These are phyloP conservation scores for Magallana nippona DNA, from an alignment of 2,888 invertebrate genomes.

Conservation along the genomic window DNA sequence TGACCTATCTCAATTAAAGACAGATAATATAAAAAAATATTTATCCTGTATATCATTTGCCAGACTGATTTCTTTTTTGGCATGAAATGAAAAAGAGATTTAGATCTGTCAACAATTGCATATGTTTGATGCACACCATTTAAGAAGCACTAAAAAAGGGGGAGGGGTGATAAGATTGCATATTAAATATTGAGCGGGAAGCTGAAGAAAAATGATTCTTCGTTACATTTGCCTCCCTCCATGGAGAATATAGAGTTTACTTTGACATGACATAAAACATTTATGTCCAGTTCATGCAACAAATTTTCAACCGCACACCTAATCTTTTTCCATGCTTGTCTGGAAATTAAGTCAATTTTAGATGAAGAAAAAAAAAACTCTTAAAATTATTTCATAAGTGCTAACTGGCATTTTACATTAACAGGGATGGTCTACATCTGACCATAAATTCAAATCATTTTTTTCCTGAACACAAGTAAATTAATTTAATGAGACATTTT, in stretches of 20 bases:
- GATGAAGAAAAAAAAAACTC: not conserved
- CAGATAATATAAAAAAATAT: not conserved
- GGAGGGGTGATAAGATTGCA: not conserved
- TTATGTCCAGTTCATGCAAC: not conserved
- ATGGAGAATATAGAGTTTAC: not conserved
- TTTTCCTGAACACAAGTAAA: not conserved
- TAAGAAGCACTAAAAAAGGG: slow-evolving; percentile 24
- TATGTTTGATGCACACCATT: slow-evolving; percentile 29
- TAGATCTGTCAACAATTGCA: slow-evolving; percentile 21
- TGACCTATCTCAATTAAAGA: not conserved
- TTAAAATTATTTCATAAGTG: not conserved
- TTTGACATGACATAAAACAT: slow-evolving; percentile 14
- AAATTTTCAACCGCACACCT: not conserved
- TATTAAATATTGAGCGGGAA: not conserved
- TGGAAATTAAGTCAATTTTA: not conserved
- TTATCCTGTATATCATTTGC: slow-evolving; percentile 1
- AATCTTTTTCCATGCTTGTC: not conserved
- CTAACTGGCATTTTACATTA: slow-evolving; percentile 30
- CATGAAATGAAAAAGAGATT: slow-evolving; percentile 29
- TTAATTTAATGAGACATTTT: slow-evolving; percentile 17
- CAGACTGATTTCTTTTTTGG: slow-evolving; percentile 4
- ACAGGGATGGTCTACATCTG: not conserved
- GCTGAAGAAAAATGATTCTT: not conserved
- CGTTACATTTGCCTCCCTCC: not conserved
- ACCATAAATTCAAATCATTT: not conserved